A percentile compares a stretch with the other conserved stretches of the same genome.
These are phyloP conservation scores for Drosophila ezoana DNA, from an alignment of 2,888 invertebrate species.

Conservation along the genomic window DNA sequence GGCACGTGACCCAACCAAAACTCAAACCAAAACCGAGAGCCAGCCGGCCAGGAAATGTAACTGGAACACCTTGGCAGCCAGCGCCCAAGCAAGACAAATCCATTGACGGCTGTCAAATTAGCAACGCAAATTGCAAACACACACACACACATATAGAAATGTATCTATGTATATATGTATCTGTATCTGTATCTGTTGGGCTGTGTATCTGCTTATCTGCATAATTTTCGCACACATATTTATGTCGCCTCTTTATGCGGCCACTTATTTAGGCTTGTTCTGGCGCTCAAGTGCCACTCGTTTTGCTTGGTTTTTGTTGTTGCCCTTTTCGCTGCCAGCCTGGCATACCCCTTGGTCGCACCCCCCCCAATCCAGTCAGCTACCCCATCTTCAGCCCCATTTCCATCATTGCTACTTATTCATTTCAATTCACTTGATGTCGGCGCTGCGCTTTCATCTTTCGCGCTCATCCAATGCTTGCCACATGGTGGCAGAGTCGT, in stretches of 20 bases:
- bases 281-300: constrained; percentile 69
- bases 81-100: constrained; percentile 52
- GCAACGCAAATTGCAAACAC: constrained; percentile 64
- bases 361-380: not conserved
- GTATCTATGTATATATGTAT: constrained; percentile 21
- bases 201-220: constrained; percentile 47
- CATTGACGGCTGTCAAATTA: constrained; percentile 76
- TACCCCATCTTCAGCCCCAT: constrained; percentile 10
- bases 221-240: constrained; percentile 73
- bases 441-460: constrained; percentile 72
- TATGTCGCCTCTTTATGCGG: constrained; percentile 52
- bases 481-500: constrained; percentile 61
- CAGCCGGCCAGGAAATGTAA: constrained; percentile 38
- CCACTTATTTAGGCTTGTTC: constrained; percentile 75
- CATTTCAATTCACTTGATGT: constrained; percentile 67
- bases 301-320: constrained; percentile 60
- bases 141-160: constrained; percentile 13
- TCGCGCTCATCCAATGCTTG: constrained; percentile 31
- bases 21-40: constrained; percentile 3
- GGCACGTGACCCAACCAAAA: constrained; percentile 44
- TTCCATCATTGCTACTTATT: constrained; percentile 53
- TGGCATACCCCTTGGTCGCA: not conserved
- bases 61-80: constrained; percentile 61
- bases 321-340: constrained; percentile 54
- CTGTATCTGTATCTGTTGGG: constrained; percentile 21